Evolutionary conservation across 2,113 vertebrate genomes (phyloP).

Genomic region (Pteronura brasiliensis): DNA sequence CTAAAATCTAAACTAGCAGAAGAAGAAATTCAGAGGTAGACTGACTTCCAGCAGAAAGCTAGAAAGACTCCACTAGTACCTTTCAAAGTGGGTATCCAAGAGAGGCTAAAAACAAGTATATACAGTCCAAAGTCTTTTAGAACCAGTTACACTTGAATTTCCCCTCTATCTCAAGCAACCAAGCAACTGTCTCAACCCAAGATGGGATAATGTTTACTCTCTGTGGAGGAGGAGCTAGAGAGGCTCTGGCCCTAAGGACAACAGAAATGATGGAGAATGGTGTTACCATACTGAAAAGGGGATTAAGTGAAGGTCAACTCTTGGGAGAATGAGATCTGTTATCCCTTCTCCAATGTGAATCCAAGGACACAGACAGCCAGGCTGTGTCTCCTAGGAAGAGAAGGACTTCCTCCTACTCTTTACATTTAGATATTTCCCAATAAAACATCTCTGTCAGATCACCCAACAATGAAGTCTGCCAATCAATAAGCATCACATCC

Average conservation of each 20-base stretch:
- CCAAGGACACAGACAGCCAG: neutral
- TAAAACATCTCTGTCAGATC: neutral
- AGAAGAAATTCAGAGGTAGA: neutral
- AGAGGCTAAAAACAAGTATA: neutral
- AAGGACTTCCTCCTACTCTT: neutral
- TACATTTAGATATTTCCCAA: neutral
- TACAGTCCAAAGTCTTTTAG: neutral
- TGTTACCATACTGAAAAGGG: neutral
- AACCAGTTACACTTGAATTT: neutral
- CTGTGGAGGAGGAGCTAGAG: neutral
- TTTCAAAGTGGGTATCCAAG: neutral
- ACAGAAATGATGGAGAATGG: neutral
- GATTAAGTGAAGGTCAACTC: neutral
- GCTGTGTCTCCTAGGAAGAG: neutral
- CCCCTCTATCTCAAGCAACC: neutral
- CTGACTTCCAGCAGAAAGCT: neutral
- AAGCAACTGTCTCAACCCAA: neutral
- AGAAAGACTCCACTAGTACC: neutral
- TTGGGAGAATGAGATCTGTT: neutral
- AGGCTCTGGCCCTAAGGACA: neutral
- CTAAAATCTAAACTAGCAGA: neutral
- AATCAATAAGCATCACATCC: neutral
- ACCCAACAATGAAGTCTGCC: neutral
- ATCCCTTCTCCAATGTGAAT: neutral
- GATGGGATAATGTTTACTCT: neutral